These are phyloP conservation scores for Tupaia chinensis DNA, from an alignment of 2,113 vertebrate species.

Conservation along the genomic window DNA sequence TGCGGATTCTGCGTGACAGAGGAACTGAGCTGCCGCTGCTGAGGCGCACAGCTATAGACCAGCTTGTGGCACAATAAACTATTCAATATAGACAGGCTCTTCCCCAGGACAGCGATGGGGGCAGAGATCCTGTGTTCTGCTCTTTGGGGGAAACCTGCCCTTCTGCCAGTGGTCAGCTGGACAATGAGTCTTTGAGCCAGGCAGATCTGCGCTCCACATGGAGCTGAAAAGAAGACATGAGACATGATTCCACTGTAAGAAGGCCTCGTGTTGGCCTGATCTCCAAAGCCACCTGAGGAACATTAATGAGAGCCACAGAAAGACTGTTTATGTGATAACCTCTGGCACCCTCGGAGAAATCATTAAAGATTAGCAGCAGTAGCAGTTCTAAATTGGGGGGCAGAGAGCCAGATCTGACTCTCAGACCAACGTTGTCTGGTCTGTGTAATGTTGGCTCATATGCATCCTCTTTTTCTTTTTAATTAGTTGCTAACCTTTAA, in stretches of 20 bases:
- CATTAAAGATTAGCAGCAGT: neutral
- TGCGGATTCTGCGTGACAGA: neutral
- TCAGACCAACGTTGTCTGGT: neutral
- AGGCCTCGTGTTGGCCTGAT: neutral
- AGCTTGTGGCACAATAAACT: slow-evolving; percentile 11
- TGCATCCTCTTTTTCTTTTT: neutral
- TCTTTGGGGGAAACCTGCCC: neutral
- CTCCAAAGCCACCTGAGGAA: neutral
- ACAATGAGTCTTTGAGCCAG: neutral
- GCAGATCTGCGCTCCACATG: slow-evolving; percentile 25
- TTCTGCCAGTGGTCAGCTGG: neutral
- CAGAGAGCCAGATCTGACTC: neutral
- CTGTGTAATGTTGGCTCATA: neutral
- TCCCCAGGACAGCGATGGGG: neutral
- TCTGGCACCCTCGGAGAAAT: neutral
- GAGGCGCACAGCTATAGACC: neutral
- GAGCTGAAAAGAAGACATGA: neutral
- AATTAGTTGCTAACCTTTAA: slow-evolving; percentile 40
- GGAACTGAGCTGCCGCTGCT: neutral
- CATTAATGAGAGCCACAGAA: neutral
- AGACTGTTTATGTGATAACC: neutral
- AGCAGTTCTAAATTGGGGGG: neutral
- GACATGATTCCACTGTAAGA: neutral
- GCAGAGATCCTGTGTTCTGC: neutral
- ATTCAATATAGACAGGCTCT: neutral